Evolutionary conservation across 2,888 invertebrate species (phyloP).

Genomic region (Dryobotodes eremita): DNA sequence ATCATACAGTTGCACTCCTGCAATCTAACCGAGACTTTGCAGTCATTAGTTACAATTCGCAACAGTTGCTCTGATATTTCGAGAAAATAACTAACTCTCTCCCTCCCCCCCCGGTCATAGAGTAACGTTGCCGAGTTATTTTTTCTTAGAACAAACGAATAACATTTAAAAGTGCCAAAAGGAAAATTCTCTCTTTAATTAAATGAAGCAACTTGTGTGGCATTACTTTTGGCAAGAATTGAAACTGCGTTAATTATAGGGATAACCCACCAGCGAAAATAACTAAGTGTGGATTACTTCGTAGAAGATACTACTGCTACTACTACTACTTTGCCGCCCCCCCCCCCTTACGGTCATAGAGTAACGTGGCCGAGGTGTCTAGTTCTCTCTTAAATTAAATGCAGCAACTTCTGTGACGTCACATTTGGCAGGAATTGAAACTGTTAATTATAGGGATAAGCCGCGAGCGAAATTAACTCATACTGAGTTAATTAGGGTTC

Average conservation of each 20-base stretch:
- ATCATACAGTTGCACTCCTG: conserved; percentile 79
- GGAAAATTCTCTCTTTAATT: conserved; percentile 69
- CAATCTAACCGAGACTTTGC: conserved; percentile 78
- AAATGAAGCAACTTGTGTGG: conserved; percentile 54
- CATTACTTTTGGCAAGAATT: conserved; percentile 63
- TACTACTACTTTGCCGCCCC: no score
- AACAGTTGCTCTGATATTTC: conserved; percentile 83
- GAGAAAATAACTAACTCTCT: conserved; percentile 75
- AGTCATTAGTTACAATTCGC: conserved; percentile 84
- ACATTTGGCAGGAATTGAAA: conserved; percentile 64
- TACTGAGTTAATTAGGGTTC: no score
- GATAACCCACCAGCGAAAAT: not conserved
- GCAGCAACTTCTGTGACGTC: conserved; percentile 55
- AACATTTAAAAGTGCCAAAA: conserved; percentile 67
- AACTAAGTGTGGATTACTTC: not conserved
- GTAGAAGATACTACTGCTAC: not conserved
- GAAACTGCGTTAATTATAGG: conserved; percentile 57
- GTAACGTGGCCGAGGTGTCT: conserved; percentile 65
- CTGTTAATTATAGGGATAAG: conserved; percentile 69
- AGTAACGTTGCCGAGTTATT: conserved; percentile 67
- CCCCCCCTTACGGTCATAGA: conserved; percentile 64
- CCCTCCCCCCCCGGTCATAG: conserved; percentile 62
- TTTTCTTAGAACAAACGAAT: conserved; percentile 53
- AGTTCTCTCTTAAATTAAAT: conserved; percentile 54
- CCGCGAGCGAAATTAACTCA: conserved; percentile 57